Base-by-base conservation (phyloP, 2,797 vertebrate species). In the Catostomus latipinnis region DNA sequence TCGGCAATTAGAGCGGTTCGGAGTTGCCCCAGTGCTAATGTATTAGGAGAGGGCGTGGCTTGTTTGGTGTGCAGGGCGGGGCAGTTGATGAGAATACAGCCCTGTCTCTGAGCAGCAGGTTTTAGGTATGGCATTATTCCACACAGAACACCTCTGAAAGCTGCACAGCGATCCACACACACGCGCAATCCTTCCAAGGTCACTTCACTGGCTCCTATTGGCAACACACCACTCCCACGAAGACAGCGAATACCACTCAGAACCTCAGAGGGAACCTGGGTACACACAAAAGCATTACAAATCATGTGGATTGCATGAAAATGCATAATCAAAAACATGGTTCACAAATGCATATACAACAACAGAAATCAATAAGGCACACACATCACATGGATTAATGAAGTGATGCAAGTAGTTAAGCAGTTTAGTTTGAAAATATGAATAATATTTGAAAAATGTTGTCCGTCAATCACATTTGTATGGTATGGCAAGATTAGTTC, bases 1-100 rank as follows among this genome's bases (percentile, higher is more conserved):
- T 98, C 97, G 0, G 96, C 91, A 13, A 98, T 78, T 45, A 99
- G 92, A 60, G 96, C 85, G 0, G 96, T 92, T 48, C 97, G 95
- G 11, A 98, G 91, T 82, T 96, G 96, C 70, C 94, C 94, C 73
- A 97, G 84, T 18, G 92, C 92, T 54, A 96, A 92, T 0, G 89
- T 82, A 1, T 91, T 87, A 0, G 92, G 90, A 12, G 88, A 84
- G n/a, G 88, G 88, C 4, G 53, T 84, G 73, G 68, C 86, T 46
- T 91, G 89, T 90, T 88, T 94, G 6, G 90, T 90, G 61, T 91
- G 93, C 71, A 98, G 87, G 0, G 95, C 91, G 0, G 94, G 93
- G 60, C 96, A 98, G 89, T 98, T 97, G 71, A 99, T 87, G 82
- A 99, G 83, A 76, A 96, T 88, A 84, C 87, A 84, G n/a, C 90